phyloP scores from a whole-genome alignment of 2,888 invertebrate species.

The Drosophila parthenogenetica region DNA sequence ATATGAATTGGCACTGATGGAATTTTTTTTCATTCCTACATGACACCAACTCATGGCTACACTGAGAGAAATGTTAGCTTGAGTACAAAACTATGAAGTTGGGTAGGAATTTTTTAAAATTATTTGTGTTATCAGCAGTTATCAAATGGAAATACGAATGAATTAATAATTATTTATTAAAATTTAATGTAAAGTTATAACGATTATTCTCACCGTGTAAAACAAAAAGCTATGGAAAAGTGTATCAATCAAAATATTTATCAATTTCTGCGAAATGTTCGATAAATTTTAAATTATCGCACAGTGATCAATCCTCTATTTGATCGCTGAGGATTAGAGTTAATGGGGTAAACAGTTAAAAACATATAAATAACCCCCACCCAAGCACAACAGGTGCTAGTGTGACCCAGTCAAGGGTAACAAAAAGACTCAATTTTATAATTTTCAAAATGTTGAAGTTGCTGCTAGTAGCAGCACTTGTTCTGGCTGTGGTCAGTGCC shows the following conservation, averaged over 20 bases:
- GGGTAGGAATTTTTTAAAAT: too few species aligned
- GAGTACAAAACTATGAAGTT: too few species aligned
- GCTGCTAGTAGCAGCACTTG: slow-evolving; percentile 59
- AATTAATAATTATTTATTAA: too few species aligned
- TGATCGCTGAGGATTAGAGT: neutral
- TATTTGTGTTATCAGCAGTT: too few species aligned
- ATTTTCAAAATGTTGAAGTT: slow-evolving; percentile 58
- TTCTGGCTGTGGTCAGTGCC: slow-evolving; percentile 62
- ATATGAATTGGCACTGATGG: neutral
- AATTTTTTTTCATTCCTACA: slow-evolving; percentile 10
- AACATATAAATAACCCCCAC: slow-evolving; percentile 48
- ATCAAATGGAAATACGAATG: too few species aligned
- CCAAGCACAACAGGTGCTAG: slow-evolving; percentile 19
- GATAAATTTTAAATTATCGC: slow-evolving; percentile 51
- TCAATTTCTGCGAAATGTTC: slow-evolving; percentile 28
- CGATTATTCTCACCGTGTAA: too few species aligned
- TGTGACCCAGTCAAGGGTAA: slow-evolving; percentile 45
- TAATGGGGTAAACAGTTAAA: slow-evolving; percentile 42
- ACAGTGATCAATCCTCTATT: slow-evolving; percentile 49
- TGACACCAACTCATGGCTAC: slow-evolving; percentile 19
- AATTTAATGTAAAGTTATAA: too few species aligned
- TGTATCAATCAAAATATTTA: slow-evolving; percentile 36
- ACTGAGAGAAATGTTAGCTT: slow-evolving; percentile 13
- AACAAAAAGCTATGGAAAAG: too few species aligned
- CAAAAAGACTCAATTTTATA: neutral